These are phyloP conservation scores for Zaprionus nigranus DNA, from an alignment of 1,140 invertebrate genomes.

Conservation along the genomic window DNA sequence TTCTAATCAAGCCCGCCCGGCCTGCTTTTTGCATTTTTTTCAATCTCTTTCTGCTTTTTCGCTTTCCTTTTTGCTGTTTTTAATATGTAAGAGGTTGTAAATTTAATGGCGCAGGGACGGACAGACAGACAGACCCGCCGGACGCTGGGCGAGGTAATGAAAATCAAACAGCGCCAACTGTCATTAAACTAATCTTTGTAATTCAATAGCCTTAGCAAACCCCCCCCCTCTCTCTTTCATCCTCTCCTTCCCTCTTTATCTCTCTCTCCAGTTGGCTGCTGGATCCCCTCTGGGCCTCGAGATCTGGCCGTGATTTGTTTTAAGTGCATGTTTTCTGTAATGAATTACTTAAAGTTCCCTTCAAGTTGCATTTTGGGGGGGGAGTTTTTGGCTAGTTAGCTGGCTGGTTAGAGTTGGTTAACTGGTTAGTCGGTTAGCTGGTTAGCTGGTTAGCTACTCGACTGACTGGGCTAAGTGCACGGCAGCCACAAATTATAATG, in stretches of 20 bases:
- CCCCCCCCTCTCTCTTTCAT: neutral
- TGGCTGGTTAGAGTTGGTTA: conserved; percentile 40
- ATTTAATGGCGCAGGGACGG: conserved; percentile 62
- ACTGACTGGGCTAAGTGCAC: conserved; percentile 66
- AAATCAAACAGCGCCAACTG: conserved; percentile 82
- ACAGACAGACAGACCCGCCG: neutral
- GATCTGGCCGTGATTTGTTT: conserved; percentile 50
- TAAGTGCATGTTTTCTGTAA: conserved; percentile 59
- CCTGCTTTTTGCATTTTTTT: conserved; percentile 32
- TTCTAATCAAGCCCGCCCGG: conserved; percentile 63
- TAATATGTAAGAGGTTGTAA: conserved; percentile 80
- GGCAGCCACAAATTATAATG: conserved; percentile 80
- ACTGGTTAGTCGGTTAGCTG: conserved; percentile 1
- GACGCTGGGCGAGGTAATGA: conserved; percentile 67
- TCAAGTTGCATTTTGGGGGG: conserved; percentile 8
- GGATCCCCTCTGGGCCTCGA: neutral
- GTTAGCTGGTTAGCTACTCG: neutral
- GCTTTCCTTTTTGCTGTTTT: conserved; percentile 41
- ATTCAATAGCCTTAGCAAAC: conserved; percentile 73
- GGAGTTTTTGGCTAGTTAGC: conserved; percentile 51
- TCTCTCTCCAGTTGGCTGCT: neutral
- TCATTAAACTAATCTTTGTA: conserved; percentile 82
- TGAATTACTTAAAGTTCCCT: conserved; percentile 65
- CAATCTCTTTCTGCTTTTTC: conserved; percentile 12
- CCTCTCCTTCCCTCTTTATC: neutral